These are phyloP conservation scores for Calidris pygmaea DNA, from an alignment of 2,113 vertebrate genomes.

Conservation along the genomic window DNA sequence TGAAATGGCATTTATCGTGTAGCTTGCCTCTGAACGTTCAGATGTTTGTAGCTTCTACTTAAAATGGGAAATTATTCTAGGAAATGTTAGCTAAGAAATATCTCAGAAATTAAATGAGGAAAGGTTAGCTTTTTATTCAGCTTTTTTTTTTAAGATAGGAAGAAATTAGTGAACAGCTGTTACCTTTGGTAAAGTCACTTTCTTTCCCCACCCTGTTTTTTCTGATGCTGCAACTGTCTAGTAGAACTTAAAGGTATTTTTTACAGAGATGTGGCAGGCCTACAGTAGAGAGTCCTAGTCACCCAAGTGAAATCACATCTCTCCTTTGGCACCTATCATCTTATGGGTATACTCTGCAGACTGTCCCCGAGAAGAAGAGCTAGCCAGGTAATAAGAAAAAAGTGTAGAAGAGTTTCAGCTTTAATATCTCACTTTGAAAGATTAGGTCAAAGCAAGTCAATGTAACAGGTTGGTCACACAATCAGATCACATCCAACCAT, in stretches of 20 bases:
- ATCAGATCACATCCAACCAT: neutral
- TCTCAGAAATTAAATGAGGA: neutral
- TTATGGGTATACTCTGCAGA: neutral
- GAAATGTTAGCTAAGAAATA: neutral
- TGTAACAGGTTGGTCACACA: neutral
- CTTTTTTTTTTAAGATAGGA: neutral
- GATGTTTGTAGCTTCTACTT: neutral
- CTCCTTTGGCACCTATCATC: neutral
- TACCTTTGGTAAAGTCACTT: neutral
- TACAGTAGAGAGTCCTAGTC: neutral
- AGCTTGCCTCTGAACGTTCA: neutral
- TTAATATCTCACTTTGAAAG: neutral
- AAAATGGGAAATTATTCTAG: neutral
- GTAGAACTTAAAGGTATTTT: neutral
- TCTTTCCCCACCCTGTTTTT: neutral
- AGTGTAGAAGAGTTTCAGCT: neutral
- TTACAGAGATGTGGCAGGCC: neutral
- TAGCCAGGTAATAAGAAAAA: neutral
- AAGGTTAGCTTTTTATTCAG: neutral
- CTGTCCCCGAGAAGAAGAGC: neutral
- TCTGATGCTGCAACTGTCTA: neutral
- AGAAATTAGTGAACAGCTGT: neutral
- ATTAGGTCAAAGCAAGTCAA: neutral
- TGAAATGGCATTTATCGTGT: fast-evolving
- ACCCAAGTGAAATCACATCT: neutral